Percentiles rank a stretch among this genome's conserved stretches.
phyloP scores from a whole-genome alignment of 2,113 vertebrate genomes.

The Strigops habroptila region DNA sequence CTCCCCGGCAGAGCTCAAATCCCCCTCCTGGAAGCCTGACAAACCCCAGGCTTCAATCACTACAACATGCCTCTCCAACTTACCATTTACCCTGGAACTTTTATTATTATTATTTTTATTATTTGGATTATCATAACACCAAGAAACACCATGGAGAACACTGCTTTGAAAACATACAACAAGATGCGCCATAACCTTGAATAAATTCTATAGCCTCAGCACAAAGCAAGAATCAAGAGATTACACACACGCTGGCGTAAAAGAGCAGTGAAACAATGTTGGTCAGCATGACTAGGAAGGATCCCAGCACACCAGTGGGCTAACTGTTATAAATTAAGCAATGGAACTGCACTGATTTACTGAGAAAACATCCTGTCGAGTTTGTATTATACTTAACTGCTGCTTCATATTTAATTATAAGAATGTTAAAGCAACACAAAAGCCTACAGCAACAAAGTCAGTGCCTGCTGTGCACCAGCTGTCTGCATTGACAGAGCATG shows the following conservation, averaged over 20 bases:
- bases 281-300: neutral
- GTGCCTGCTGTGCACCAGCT: conserved; percentile 14
- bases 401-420: conserved; percentile 34
- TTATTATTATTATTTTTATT: neutral
- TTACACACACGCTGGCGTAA: neutral
- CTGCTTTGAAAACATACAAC: neutral
- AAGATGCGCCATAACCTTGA: neutral
- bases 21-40: neutral
- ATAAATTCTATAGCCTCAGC: neutral
- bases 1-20: neutral
- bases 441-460: neutral
- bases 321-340: neutral
- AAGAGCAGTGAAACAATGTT: neutral
- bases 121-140: neutral
- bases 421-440: conserved; percentile 25
- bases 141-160: neutral
- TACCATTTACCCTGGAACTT: neutral
- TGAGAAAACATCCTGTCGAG: neutral
- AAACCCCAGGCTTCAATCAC: neutral
- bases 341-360: neutral
- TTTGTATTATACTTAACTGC: neutral
- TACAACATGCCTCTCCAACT: neutral
- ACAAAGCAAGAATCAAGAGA: neutral
- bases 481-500: conserved; percentile 27
- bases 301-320: neutral